Conservation (phyloP, 2,888 invertebrate genomes). For the Cataglyphis rosenhaueri region DNA sequence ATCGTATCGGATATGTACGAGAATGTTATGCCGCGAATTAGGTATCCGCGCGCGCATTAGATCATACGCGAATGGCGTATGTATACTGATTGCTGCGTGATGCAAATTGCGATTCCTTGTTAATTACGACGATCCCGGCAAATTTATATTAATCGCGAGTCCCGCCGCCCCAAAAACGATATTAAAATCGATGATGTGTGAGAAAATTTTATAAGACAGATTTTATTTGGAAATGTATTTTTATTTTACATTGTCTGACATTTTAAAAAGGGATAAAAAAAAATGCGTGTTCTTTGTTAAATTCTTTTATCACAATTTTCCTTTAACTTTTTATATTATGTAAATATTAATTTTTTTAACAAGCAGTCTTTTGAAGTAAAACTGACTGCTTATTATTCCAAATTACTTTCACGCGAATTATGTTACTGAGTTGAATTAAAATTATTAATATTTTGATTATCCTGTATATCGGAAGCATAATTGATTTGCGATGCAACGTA, state of each 20-base stretch:
- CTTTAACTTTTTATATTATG: neutral
- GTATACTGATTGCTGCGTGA: slow-evolving; percentile 36
- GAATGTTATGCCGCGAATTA: slow-evolving; percentile 24
- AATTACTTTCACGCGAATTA: neutral
- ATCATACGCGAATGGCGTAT: slow-evolving; percentile 48
- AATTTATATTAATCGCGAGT: slow-evolving; percentile 34
- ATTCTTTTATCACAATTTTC: neutral
- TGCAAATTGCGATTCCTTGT: slow-evolving; percentile 65
- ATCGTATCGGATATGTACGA: slow-evolving; percentile 23
- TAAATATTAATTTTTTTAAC: neutral
- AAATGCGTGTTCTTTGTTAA: neutral
- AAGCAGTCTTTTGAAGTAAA: neutral
- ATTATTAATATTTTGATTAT: neutral
- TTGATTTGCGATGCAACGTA: neutral
- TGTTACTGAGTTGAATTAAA: neutral
- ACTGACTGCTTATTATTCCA: neutral
- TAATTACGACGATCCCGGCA: slow-evolving; percentile 58
- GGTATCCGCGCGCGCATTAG: slow-evolving; percentile 35
- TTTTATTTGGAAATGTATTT: neutral
- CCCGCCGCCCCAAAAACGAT: slow-evolving; percentile 39
- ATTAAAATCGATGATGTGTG: slow-evolving; percentile 36
- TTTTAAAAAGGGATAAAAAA: neutral
- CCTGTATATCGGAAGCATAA: neutral
- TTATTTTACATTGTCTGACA: neutral
- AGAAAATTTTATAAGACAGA: slow-evolving; percentile 49